Conservation (phyloP, 2,797 vertebrate genomes). For the Schizopygopsis malacanthus region DNA sequence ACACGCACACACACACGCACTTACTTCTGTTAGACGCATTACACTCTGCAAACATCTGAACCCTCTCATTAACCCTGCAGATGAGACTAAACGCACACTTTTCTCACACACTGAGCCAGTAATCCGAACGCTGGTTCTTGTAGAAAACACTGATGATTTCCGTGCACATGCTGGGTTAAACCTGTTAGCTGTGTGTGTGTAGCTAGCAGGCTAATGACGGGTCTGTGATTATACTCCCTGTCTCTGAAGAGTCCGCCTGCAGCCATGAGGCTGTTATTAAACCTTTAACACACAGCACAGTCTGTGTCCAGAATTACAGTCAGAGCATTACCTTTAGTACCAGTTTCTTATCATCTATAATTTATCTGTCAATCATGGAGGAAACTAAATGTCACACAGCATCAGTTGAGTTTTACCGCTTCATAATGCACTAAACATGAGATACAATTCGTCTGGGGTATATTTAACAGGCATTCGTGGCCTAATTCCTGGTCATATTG, state of each 20-base stretch:
- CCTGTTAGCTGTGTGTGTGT: neutral
- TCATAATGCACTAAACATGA: neutral
- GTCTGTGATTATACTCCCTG: conserved; percentile 40
- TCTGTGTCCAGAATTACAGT: neutral
- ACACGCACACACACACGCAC: conserved; percentile 53
- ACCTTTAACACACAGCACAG: conserved; percentile 29
- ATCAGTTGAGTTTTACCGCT: neutral
- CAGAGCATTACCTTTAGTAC: neutral
- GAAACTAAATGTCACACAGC: neutral
- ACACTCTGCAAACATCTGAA: conserved; percentile 40
- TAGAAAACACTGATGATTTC: neutral
- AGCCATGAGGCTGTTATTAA: conserved; percentile 46
- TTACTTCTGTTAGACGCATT: neutral
- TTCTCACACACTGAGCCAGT: neutral
- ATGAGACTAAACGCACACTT: conserved; percentile 22
- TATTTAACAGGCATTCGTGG: too few relatives aligned
- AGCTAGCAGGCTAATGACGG: conserved; percentile 43
- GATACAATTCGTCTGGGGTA: too few relatives aligned
- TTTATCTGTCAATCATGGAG: neutral
- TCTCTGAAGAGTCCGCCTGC: conserved; percentile 32
- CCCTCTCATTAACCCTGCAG: conserved; percentile 47
- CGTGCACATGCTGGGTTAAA: neutral
- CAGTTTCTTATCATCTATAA: neutral
- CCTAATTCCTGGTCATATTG: too few relatives aligned
- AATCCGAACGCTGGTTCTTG: neutral